These are phyloP conservation scores for Marmota flaviventris DNA, from an alignment of 2,113 vertebrate species.

Conservation along the genomic window DNA sequence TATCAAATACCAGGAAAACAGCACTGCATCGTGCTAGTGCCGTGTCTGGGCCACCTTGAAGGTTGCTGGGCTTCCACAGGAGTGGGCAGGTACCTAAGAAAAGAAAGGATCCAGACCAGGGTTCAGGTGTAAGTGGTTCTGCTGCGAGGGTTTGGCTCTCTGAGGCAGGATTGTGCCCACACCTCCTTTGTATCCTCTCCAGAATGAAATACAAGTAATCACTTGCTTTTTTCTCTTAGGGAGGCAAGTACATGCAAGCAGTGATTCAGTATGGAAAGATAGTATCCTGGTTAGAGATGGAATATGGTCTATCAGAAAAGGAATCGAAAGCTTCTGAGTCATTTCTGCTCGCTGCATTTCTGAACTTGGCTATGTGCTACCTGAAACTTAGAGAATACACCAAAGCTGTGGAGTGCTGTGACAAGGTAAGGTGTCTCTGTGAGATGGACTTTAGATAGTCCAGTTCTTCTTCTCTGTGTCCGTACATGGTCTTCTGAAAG, in stretches of 20 bases:
- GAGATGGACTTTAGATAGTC: fast-evolving
- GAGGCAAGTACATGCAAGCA: constrained; percentile 93
- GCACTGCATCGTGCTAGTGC: fast-evolving
- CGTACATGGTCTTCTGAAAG: no score
- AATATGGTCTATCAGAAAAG: constrained; percentile 91
- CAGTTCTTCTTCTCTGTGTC: fast-evolving
- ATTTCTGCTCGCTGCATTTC: constrained; percentile 92
- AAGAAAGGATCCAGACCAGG: background rate
- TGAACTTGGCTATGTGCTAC: constrained; percentile 97
- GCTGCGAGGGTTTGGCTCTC: background rate
- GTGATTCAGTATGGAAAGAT: constrained; percentile 96
- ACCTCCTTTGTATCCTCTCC: fast-evolving
- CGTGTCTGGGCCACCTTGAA: fast-evolving
- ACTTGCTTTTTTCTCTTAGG: constrained; percentile 84
- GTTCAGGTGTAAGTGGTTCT: background rate
- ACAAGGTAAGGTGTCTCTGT: constrained; percentile 91
- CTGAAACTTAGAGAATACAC: constrained; percentile 93
- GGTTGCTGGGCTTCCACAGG: background rate
- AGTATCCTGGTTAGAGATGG: constrained; percentile 96
- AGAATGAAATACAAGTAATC: background rate
- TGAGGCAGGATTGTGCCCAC: background rate
- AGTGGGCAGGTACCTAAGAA: no score
- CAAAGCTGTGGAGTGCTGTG: constrained; percentile 95
- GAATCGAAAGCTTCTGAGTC: constrained; percentile 91
- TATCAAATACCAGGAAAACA: background rate